These are phyloP conservation scores for Sitta europaea DNA, from an alignment of 2,113 vertebrate genomes.

Conservation along the genomic window DNA sequence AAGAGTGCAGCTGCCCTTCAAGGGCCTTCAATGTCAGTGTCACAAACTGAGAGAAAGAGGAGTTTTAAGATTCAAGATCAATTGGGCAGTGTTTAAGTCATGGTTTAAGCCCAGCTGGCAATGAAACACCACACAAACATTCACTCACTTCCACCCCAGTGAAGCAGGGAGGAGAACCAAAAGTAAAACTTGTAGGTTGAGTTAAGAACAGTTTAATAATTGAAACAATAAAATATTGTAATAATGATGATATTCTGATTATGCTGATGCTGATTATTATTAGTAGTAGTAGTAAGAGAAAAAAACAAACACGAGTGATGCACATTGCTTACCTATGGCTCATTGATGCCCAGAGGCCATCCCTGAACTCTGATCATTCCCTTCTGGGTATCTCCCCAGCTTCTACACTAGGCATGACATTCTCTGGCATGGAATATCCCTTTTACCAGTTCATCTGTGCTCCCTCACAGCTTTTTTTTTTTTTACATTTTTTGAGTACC, in stretches of 20 bases:
- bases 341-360: neutral
- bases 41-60: neutral
- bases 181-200: neutral
- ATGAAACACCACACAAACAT: neutral
- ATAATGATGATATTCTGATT: neutral
- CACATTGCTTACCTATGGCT: neutral
- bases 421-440: neutral
- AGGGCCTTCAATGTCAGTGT: neutral
- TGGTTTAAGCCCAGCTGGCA: neutral
- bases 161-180: neutral
- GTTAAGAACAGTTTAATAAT: neutral
- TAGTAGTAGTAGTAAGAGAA: neutral
- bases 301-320: neutral
- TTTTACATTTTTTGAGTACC: neutral
- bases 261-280: neutral
- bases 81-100: neutral
- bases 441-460: neutral
- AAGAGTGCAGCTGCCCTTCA: neutral
- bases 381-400: neutral
- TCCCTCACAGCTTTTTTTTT: neutral
- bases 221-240: neutral
- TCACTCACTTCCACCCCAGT: accelerated
- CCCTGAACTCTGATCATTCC: neutral
- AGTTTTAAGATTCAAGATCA: neutral
- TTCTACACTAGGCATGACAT: neutral